Evolutionary conservation across 2,113 vertebrate genomes (phyloP), one percentile per base, ranked within the genome.

Genomic region (Laticauda colubrina): DNA sequence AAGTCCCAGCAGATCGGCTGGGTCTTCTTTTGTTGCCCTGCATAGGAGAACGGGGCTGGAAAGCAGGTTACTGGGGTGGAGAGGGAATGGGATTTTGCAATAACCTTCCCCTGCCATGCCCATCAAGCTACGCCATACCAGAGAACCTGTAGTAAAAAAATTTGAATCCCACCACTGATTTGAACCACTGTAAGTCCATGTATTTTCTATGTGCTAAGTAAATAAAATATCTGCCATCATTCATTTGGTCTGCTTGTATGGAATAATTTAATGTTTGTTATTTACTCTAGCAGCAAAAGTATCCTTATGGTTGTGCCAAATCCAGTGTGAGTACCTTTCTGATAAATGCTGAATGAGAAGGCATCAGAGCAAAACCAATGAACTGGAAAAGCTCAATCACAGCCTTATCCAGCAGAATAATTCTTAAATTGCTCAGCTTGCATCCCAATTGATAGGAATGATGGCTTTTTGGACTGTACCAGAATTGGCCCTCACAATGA

Each of bases 201-300:
- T 53, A 53, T 53, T 53, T 53, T 2, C 10, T 5, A 53, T 53
- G 12, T 3, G 10, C 51, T 53, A 53, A 53, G 11, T 12, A 53
- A 53, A 53, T 53, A 53, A 53, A 97, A 96, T 96, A 95, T 96
- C 95, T 97, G 93, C 56, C 93, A 93, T 96, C 96, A 93, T 96
- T 96, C 93, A 51, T 92, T 94, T 94, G 96, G 91, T 96, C 88
- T 96, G 29, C 61, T 93, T 90, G 29, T 94, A 93, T 55, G 88
- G 61, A 94, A 92, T 96, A 96, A 97, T 93, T 96, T 95, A 97
- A 96, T 95, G 96, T 95, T 95, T 96, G 61, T 57, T 94, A 90
- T 96, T 96, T 96, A 89, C 89, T 93, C 21, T 53, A 92, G 56
- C 59, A 94, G 54, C 89, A 94, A 81, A 81, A 95, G 90, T 92